phyloP scores from a whole-genome alignment of 37 sponge, comb jelly and placozoan genomes.

The Dysidea cf. avara region DNA sequence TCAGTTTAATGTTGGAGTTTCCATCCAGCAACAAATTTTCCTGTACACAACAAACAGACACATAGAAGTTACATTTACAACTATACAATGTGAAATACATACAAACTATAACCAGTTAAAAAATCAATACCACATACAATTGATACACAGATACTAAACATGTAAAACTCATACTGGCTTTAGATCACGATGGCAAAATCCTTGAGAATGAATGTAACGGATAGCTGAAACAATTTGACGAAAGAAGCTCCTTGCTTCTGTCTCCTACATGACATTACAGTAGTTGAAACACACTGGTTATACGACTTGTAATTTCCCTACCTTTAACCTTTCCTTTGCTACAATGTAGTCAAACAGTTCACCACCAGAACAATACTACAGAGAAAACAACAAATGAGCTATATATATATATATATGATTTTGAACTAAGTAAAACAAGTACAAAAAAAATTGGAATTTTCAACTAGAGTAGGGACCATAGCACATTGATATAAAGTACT shows the following conservation, averaged over 20 bases:
- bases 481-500: too few relatives aligned
- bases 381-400: too few relatives aligned
- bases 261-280: constrained; percentile 58
- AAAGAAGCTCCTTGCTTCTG: constrained; percentile 85
- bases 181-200: constrained; percentile 83
- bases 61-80: neutral
- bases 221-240: constrained; percentile 86
- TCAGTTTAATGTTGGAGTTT: constrained; percentile 84
- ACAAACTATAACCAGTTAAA: neutral
- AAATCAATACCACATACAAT: neutral
- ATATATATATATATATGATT: too few relatives aligned
- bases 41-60: neutral
- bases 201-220: constrained; percentile 69
- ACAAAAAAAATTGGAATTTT: too few relatives aligned
- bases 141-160: neutral
- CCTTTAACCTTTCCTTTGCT: constrained; percentile 81
- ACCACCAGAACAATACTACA: constrained; percentile 90
- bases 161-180: constrained; percentile 73
- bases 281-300: neutral
- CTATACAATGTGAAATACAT: neutral
- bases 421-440: too few relatives aligned
- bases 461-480: too few relatives aligned
- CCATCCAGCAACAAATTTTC: constrained; percentile 91
- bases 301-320: constrained; percentile 1
- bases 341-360: constrained; percentile 97